Evolutionary conservation across 1,140 invertebrate species (phyloP), one percentile per base, ranked within the genome.

Genomic region (Lutraria rhynchaena): DNA sequence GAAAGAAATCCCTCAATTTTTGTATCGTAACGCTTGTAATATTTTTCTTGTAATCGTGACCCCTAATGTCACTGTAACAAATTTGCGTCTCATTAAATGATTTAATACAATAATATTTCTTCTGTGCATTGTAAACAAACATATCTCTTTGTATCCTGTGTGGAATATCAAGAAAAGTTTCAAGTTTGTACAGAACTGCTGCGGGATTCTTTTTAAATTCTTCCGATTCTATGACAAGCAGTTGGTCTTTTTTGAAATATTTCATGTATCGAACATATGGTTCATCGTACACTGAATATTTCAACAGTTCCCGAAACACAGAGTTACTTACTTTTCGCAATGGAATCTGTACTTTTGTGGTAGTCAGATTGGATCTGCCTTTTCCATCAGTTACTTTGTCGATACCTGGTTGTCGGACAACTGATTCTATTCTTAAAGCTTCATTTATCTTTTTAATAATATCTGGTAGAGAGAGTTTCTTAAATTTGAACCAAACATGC

Each of bases 81-180:
- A 37, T 5, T n/a, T n/a, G n/a, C 31, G 41, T 9, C n/a, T n/a
- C n/a, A 35, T 33, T 1, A 31, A 37, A 17, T 2, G 31, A 15
- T 37, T 37, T 33, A 35, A 61, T 35, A n/a, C 58, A 61, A 35
- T 61, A 35, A 35, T 35, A 61, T 19, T 61, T 2, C 41, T 61
- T 61, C 1, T 61, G 7, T 35, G 3, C 9, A 35, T 61, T 61
- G n/a, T 61, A 61, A 1, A 5, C 58, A 7, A 61, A 61, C 1
- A 15, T 22, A n/a, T 61, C 58, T 3, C 41, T 22, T 19, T 9
- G 33, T 35, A 61, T 61, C 11, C 33, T 19, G 29, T 9, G 58
- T 37, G n/a, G 19, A 35, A 61, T 35, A 37, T n/a, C 31, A 7
- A 61, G 22, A 61, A 33, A 61, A 31, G 7, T 33, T n/a, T 61